Evolutionary conservation across 2,888 invertebrate species (phyloP).

Genomic region (Heliconius ismenius): DNA sequence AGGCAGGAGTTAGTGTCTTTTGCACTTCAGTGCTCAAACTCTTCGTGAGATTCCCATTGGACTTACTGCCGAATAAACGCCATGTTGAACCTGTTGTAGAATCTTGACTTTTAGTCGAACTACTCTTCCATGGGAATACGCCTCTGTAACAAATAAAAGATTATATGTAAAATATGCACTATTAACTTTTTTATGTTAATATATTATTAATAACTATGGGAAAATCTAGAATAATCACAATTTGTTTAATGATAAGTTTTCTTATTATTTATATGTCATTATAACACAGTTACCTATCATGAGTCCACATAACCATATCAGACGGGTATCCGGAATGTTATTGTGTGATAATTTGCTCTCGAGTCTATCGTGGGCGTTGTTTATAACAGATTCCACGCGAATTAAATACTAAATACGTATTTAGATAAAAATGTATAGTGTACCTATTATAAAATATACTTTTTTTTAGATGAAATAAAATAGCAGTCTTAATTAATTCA

Average conservation of each 20-base stretch:
- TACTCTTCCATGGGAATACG: conserved; percentile 80
- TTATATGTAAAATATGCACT: not conserved
- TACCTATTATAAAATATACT: not conserved
- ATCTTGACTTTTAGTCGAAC: conserved; percentile 62
- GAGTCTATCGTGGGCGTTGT: conserved; percentile 32
- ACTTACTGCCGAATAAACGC: conserved; percentile 73
- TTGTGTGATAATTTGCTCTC: conserved; percentile 41
- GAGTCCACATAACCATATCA: conserved; percentile 9
- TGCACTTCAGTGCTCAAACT: conserved; percentile 59
- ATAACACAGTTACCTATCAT: conserved; percentile 26
- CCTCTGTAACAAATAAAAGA: conserved; percentile 71
- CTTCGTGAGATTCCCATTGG: conserved; percentile 66
- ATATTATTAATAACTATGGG: not conserved
- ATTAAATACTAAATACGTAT: conserved; percentile 10
- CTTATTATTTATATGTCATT: not conserved
- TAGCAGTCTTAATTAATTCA: not conserved
- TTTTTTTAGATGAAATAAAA: not conserved
- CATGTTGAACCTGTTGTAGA: conserved; percentile 59
- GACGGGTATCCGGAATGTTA: conserved; percentile 34
- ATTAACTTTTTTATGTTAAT: not conserved
- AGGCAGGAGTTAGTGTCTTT: conserved; percentile 64
- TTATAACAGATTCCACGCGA: conserved; percentile 34
- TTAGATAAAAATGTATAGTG: conserved; percentile 2
- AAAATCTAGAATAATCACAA: not conserved
- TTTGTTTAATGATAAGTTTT: not conserved